Evolutionary conservation across 2,797 vertebrate species (phyloP), one percentile per base, ranked within the genome.

Genomic region (Acropternis orthonyx): DNA sequence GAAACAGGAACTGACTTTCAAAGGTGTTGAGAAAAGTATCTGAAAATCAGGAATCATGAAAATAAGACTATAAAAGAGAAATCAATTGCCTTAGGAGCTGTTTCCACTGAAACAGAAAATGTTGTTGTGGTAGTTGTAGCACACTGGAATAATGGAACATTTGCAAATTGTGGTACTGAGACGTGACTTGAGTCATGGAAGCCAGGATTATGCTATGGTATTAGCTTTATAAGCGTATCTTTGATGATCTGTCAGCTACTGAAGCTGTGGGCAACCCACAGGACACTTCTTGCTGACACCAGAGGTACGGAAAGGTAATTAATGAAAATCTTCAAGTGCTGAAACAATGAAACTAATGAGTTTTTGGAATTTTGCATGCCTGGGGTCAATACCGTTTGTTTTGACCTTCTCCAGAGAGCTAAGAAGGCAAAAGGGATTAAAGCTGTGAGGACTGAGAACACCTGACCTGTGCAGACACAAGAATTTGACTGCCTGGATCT

Each of bases 301-400:
- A 85, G 51, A 62, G 79, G 17, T 59, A 62, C 14, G 79, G 39
- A 59, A 95, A 36, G 36, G 30, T 91, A 89, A 91, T 94, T 94
- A 96, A 66, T 28, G 15, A 94, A 89, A 92, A 74, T 88, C 39
- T 74, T 72, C 34, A 63, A 77, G 61, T 20, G 23, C 44, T 74
- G 67, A 90, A 94, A 88, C 56, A 89, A 91, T 59, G 56, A 30
- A 88, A 41, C 36, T 94, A 88, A 88, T 88, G 85, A 74, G 69
- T 74, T 83, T 80, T 74, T 71, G 56, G 83, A 92, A 91, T 76
- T 81, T 85, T 93, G 16, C 55, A 32, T 89, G 80, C 24, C 63
- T 87, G 30, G 17, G 39, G 59, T 85, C 48, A 82, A 71, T 51
- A 36, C 11, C 23, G 8, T 67, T 82, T 41, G 24, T 72, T 79